A percentile compares a stretch with the other conserved stretches of the same genome.
phyloP scores from a whole-genome alignment of 2,888 invertebrate genomes.

The Amphipyra berbera region DNA sequence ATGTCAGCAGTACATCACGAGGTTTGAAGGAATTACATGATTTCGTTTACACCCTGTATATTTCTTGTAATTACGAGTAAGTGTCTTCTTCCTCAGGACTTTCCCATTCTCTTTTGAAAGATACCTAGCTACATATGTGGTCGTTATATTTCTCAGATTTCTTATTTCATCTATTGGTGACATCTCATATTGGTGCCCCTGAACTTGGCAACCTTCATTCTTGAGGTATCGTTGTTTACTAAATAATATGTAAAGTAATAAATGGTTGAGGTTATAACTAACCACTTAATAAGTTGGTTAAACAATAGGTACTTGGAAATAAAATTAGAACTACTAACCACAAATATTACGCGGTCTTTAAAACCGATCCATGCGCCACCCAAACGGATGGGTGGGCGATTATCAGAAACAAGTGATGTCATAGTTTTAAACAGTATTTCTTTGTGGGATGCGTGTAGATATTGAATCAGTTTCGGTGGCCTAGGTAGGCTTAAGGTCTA shows the following conservation, averaged over 20 bases:
- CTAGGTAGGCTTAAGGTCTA: constrained; percentile 45
- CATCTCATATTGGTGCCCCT: not conserved
- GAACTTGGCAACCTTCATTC: constrained; percentile 2
- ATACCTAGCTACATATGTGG: too few species aligned
- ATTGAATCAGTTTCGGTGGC: constrained; percentile 25
- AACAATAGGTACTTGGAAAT: constrained; percentile 18
- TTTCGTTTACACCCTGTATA: too few species aligned
- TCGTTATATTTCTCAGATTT: too few species aligned
- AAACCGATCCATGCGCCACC: constrained; percentile 30
- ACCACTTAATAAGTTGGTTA: constrained; percentile 8
- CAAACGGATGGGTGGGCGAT: constrained; percentile 53
- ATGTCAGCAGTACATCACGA: too few species aligned
- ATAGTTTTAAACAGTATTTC: constrained; percentile 36
- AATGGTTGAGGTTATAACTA: constrained; percentile 7
- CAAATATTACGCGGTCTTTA: constrained; percentile 53
- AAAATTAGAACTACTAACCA: constrained; percentile 17
- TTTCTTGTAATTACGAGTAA: too few species aligned
- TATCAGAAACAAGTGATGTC: constrained; percentile 55
- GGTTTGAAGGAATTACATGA: too few species aligned
- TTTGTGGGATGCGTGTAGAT: constrained; percentile 37
- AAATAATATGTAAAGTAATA: not conserved
- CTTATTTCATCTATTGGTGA: not conserved
- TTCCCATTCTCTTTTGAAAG: too few species aligned
- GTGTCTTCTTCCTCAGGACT: too few species aligned
- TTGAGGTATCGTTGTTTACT: not conserved